Conservation (phyloP, 2,888 invertebrate genomes). For the Agrotis ipsilon region DNA sequence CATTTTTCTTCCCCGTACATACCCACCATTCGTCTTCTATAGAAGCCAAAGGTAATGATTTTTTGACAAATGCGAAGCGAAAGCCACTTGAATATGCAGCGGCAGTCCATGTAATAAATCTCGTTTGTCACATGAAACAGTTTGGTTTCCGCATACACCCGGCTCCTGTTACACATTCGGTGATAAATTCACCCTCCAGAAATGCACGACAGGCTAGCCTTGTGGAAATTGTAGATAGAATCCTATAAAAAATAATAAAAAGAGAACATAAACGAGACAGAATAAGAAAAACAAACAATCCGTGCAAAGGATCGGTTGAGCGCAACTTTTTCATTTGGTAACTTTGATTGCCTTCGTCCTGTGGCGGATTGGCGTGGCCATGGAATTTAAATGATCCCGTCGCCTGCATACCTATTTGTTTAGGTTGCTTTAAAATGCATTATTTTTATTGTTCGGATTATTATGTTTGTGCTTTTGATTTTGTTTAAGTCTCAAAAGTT, state of each 20-base stretch:
- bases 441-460: conserved; percentile 34
- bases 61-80: conserved; percentile 70
- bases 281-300: conserved; percentile 65
- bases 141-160: conserved; percentile 69
- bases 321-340: conserved; percentile 80
- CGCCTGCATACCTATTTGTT: conserved; percentile 60
- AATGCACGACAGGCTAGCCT: conserved; percentile 53
- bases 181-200: conserved; percentile 75
- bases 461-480: conserved; percentile 29
- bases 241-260: conserved; percentile 79
- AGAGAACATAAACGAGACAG: conserved; percentile 68
- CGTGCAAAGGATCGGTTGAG: conserved; percentile 67
- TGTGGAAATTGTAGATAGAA: conserved; percentile 60
- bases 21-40: conserved; percentile 56
- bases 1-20: conserved; percentile 55
- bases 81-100: conserved; percentile 72
- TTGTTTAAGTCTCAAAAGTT: conserved; percentile 35
- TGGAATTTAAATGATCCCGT: conserved; percentile 78
- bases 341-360: conserved; percentile 80
- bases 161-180: conserved; percentile 69
- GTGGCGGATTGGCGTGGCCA: conserved; percentile 63
- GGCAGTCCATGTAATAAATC: conserved; percentile 73
- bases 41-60: conserved; percentile 69
- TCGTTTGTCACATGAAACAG: conserved; percentile 74
- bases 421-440: conserved; percentile 68